Percentiles rank a stretch among this genome's conserved stretches.
phyloP scores from a whole-genome alignment of 2,113 vertebrate species.

The Trogon surrucura region DNA sequence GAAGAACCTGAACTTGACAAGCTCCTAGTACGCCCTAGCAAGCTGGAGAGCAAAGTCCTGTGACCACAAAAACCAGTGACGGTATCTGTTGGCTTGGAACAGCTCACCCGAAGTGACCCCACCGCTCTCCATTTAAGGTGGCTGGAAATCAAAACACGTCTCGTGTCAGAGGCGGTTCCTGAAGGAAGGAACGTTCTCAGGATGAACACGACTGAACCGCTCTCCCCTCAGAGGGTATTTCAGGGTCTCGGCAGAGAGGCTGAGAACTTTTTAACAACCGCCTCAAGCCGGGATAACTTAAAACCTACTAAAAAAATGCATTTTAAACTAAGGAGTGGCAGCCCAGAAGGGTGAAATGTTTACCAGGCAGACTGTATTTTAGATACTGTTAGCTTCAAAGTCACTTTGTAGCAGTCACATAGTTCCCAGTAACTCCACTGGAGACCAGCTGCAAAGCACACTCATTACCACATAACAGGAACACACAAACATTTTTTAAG shows the following conservation, averaged over 20 bases:
- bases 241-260: not conserved
- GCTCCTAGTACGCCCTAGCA: not conserved
- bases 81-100: not conserved
- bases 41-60: slow-evolving; percentile 32
- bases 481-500: not conserved
- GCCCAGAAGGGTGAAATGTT: not conserved
- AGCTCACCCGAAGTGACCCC: not conserved
- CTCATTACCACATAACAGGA: not conserved
- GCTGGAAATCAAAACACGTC: not conserved
- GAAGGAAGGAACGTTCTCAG: not conserved
- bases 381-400: not conserved
- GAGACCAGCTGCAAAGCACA: not conserved
- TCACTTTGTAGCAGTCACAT: fast-evolving
- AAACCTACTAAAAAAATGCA: not conserved
- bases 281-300: not conserved
- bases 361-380: not conserved
- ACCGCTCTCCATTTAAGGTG: not conserved
- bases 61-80: not conserved
- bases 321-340: not conserved
- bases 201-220: not conserved
- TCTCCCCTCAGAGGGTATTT: not conserved
- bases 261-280: not conserved
- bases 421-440: not conserved
- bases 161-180: not conserved
- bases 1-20: fast-evolving